These are phyloP conservation scores for Anneissia japonica DNA, from an alignment of 35 echinoderm and acorn worm genomes.

Conservation along the genomic window DNA sequence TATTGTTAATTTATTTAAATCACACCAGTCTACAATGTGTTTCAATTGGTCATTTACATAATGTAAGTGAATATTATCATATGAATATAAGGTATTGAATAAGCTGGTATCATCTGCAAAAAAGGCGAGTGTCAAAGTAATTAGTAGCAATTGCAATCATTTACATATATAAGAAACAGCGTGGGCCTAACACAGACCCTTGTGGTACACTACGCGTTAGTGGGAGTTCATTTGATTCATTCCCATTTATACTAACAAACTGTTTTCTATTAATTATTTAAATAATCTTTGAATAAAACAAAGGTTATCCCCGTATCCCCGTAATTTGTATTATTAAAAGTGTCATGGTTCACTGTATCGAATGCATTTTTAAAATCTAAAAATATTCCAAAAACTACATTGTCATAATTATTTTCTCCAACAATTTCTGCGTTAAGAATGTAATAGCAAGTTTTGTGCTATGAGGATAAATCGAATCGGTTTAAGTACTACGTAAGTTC, in stretches of 20 bases:
- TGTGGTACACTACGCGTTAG: no score
- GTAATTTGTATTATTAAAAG: neutral
- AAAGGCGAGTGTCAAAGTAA: neutral
- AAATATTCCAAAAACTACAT: neutral
- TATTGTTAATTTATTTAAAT: neutral
- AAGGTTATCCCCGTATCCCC: neutral
- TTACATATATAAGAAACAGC: neutral
- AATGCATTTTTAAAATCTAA: neutral
- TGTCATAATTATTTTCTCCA: neutral
- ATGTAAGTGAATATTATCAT: neutral
- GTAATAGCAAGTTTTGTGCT: neutral
- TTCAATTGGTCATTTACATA: neutral
- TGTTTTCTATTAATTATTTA: neutral
- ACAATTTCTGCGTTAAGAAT: neutral
- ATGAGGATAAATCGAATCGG: neutral
- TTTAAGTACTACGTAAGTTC: neutral
- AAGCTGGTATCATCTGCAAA: neutral
- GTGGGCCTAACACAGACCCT: neutral
- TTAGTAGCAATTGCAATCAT: neutral
- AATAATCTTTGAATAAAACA: neutral
- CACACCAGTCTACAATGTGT: neutral
- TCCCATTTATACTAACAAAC: neutral
- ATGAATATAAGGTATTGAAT: neutral
- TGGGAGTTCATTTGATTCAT: neutral
- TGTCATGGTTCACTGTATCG: neutral